These are phyloP conservation scores for Idaea aversata DNA, from an alignment of 2,888 invertebrate species.

Conservation along the genomic window DNA sequence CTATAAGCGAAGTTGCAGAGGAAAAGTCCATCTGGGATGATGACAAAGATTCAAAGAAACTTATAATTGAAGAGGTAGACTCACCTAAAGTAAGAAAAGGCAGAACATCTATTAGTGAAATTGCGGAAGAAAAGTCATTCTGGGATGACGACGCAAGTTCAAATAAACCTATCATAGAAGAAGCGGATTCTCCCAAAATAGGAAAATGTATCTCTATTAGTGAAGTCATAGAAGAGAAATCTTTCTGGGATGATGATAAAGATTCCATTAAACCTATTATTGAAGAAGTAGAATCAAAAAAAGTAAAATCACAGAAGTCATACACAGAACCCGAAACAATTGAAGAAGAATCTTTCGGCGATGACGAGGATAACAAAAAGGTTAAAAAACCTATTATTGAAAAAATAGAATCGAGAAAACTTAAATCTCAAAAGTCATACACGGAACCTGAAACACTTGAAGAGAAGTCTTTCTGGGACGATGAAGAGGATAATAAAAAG, in stretches of 20 bases:
- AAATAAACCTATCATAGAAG: constrained; percentile 40
- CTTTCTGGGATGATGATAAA: constrained; percentile 56
- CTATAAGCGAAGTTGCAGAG: constrained; percentile 45
- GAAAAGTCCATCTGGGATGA: constrained; percentile 53
- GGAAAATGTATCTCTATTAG: constrained; percentile 41
- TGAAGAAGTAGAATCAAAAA: constrained; percentile 47
- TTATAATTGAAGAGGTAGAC: constrained; percentile 43
- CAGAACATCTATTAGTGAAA: constrained; percentile 45
- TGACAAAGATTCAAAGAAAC: constrained; percentile 47
- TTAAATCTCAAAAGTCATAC: constrained; percentile 40
- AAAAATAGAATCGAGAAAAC: constrained; percentile 35
- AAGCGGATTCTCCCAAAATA: constrained; percentile 38
- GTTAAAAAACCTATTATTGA: constrained; percentile 23
- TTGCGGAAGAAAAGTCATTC: constrained; percentile 50
- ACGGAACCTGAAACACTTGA: constrained; percentile 54
- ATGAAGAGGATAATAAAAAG: constrained; percentile 44
- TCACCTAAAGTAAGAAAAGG: constrained; percentile 33
- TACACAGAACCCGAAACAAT: constrained; percentile 43
- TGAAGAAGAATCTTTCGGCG: constrained; percentile 54
- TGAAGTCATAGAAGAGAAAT: constrained; percentile 50
- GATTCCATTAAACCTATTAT: constrained; percentile 44
- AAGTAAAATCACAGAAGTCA: constrained; percentile 43
- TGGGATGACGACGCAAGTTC: constrained; percentile 51
- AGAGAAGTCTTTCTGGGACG: constrained; percentile 61
- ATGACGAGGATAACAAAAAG: constrained; percentile 46